Percentiles rank a stretch among this genome's conserved stretches.
Conservation (phyloP, 2,888 invertebrate genomes). For the Acleris cristana region DNA sequence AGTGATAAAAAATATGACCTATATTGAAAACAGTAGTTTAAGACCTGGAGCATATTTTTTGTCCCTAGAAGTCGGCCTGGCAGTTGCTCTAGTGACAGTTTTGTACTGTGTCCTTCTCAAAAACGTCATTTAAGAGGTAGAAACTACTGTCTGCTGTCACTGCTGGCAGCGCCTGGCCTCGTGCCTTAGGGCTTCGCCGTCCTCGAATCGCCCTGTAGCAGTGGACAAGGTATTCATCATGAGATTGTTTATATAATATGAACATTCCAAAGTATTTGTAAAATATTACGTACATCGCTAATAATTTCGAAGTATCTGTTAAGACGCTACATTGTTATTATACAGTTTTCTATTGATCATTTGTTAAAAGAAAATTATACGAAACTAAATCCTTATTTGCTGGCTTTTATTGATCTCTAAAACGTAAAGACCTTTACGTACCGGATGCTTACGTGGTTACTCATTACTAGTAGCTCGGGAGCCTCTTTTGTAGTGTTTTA, state of each 20-base stretch:
- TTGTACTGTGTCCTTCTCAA: conserved; percentile 1
- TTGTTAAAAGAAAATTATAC: conserved; percentile 84
- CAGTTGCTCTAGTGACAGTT: conserved; percentile 23
- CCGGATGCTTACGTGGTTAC: conserved; percentile 2
- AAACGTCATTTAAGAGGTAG: conserved; percentile 3
- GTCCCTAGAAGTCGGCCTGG: conserved; percentile 41
- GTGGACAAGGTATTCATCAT: conserved; percentile 33
- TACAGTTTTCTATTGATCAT: conserved; percentile 85
- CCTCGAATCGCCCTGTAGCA: conserved; percentile 4
- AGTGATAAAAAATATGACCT: conserved; percentile 38
- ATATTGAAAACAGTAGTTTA: background rate
- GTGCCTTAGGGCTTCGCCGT: background rate
- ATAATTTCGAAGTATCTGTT: conserved; percentile 83
- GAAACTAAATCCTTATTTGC: conserved; percentile 80
- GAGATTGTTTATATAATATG: conserved; percentile 59
- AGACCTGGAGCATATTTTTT: conserved; percentile 41
- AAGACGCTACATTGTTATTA: conserved; percentile 84
- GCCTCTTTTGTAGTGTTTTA: background rate
- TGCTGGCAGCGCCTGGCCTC: background rate
- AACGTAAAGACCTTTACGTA: conserved; percentile 21
- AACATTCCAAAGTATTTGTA: conserved; percentile 84
- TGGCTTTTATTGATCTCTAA: conserved; percentile 64
- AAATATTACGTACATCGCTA: conserved; percentile 82
- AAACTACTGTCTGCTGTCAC: background rate
- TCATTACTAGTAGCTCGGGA: background rate